Evolutionary conservation across 2,113 vertebrate species (phyloP).

Genomic region (Ahaetulla prasina): DNA sequence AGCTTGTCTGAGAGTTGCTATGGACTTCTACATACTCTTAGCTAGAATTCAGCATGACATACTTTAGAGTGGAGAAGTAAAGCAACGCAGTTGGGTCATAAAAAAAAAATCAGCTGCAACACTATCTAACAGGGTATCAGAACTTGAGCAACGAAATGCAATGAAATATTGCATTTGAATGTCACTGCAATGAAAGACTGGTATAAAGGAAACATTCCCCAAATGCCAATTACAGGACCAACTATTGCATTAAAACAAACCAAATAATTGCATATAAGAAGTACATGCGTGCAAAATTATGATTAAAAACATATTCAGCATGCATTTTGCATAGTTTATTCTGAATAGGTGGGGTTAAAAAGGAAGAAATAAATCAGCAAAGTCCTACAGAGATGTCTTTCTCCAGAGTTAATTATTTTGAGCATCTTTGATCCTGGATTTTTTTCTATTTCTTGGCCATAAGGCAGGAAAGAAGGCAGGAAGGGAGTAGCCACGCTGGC

Average conservation of each 20-base stretch:
- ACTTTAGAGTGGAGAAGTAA: background rate
- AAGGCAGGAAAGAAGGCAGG: background rate
- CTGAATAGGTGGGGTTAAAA: background rate
- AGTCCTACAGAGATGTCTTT: background rate
- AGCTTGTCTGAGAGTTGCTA: background rate
- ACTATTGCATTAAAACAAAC: conserved; percentile 30
- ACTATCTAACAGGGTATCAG: background rate
- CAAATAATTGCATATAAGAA: background rate
- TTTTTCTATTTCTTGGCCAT: background rate
- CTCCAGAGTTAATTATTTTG: background rate
- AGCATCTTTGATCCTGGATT: background rate
- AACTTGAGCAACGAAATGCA: background rate
- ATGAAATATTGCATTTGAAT: no score
- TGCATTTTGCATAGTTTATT: background rate
- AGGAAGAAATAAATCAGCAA: background rate
- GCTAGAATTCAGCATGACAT: background rate
- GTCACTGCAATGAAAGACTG: background rate
- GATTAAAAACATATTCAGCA: background rate
- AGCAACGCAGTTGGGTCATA: background rate
- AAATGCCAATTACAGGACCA: conserved; percentile 36
- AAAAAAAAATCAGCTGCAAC: background rate
- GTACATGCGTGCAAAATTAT: background rate
- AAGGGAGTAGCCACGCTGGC: background rate
- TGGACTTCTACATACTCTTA: background rate
- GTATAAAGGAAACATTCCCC: background rate